These are phyloP conservation scores for Crepidodera aurea DNA, from an alignment of 2,888 invertebrate genomes.

Conservation along the genomic window DNA sequence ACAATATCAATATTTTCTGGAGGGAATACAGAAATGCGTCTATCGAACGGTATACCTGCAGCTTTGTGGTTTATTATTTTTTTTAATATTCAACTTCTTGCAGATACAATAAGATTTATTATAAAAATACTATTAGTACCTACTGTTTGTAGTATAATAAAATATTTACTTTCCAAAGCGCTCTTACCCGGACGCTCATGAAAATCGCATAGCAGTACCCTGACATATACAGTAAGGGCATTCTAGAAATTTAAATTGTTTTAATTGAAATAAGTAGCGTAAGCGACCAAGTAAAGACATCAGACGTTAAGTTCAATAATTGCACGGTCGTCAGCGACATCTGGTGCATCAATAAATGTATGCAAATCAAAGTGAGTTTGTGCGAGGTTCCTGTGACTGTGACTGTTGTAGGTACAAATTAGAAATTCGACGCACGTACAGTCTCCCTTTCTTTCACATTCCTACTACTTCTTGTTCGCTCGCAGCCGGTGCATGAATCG, in stretches of 20 bases:
- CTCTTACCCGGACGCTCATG: no score
- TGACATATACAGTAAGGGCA: neutral
- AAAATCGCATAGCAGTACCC: no score
- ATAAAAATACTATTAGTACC: no score
- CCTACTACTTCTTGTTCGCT: slow-evolving; percentile 45
- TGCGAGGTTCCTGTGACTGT: slow-evolving; percentile 39
- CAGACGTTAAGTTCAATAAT: slow-evolving; percentile 35
- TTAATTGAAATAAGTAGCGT: slow-evolving; percentile 21
- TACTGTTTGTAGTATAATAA: no score
- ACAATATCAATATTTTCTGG: no score
- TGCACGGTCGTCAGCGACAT: slow-evolving; percentile 36
- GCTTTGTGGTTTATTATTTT: no score
- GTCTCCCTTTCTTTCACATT: slow-evolving; percentile 50
- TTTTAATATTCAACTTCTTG: no score
- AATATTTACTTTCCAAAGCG: no score
- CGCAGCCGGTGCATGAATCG: slow-evolving; percentile 60
- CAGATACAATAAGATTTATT: no score
- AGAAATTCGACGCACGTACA: slow-evolving; percentile 56
- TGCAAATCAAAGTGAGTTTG: slow-evolving; percentile 46
- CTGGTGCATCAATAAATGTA: slow-evolving; percentile 42
- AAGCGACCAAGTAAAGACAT: slow-evolving; percentile 14
- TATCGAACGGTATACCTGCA: no score
- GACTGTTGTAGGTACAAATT: slow-evolving; percentile 40
- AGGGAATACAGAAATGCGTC: no score
- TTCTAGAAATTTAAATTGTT: slow-evolving; percentile 21